Evolutionary conservation across 2,797 vertebrate genomes (phyloP).

Genomic region (Pseudochaenichthys georgianus): DNA sequence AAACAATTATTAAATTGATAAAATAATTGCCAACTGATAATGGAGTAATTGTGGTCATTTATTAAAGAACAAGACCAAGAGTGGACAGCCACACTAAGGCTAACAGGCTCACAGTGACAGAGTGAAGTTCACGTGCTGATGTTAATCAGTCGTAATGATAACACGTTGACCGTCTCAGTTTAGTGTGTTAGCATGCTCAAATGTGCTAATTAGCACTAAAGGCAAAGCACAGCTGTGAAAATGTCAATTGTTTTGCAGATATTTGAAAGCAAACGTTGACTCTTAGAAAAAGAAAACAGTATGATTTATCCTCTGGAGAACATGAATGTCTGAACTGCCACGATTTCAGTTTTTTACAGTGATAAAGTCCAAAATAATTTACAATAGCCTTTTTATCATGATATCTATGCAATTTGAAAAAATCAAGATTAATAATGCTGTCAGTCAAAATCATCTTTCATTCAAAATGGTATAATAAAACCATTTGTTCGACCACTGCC

Average conservation of each 20-base stretch:
- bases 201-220: neutral
- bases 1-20: neutral
- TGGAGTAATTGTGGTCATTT: neutral
- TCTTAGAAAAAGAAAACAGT: neutral
- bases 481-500: too few relatives aligned
- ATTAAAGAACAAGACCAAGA: neutral
- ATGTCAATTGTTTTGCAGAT: neutral
- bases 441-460: too few relatives aligned
- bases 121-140: neutral
- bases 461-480: too few relatives aligned
- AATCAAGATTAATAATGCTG: too few relatives aligned
- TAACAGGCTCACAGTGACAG: too few relatives aligned
- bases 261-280: neutral
- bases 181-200: constrained; percentile 1
- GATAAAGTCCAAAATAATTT: too few relatives aligned
- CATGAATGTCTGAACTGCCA: neutral
- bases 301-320: neutral
- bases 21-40: neutral
- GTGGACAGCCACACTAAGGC: neutral
- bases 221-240: neutral
- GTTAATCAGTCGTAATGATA: neutral
- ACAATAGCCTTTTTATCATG: too few relatives aligned
- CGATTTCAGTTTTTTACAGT: too few relatives aligned
- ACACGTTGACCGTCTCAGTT: neutral
- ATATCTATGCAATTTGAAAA: too few relatives aligned